These are phyloP conservation scores for Drosophila persimilis DNA, from an alignment of 1,140 invertebrate species.

Conservation along the genomic window DNA sequence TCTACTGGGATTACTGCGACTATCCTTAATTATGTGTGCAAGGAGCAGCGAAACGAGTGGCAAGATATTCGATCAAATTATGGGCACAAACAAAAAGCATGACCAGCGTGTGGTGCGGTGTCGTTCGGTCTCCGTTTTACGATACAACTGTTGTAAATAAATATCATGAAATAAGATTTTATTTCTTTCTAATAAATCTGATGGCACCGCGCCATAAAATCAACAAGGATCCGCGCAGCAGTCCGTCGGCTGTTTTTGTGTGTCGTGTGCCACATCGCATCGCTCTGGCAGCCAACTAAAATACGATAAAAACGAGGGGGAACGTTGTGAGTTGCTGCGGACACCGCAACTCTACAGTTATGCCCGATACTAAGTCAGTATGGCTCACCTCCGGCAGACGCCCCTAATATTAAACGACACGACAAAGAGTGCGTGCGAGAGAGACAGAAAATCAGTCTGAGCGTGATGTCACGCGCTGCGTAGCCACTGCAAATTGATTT, in stretches of 20 bases:
- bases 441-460: too few species aligned
- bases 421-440: too few species aligned
- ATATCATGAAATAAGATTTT: constrained; percentile 72
- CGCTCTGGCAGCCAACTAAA: constrained; percentile 63
- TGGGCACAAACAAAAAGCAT: constrained; percentile 25
- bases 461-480: too few species aligned
- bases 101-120: too few species aligned
- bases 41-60: constrained; percentile 19
- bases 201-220: constrained; percentile 66
- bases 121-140: constrained; percentile 29
- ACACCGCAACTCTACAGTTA: too few species aligned
- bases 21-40: constrained; percentile 20
- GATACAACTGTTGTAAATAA: constrained; percentile 47
- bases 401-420: too few species aligned
- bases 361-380: too few species aligned
- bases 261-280: constrained; percentile 13
- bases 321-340: too few species aligned
- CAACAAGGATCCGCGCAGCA: constrained; percentile 18
- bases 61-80: constrained; percentile 60
- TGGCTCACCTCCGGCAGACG: too few species aligned
- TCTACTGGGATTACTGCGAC: neutral
- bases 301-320: constrained; percentile 56
- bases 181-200: constrained; percentile 74
- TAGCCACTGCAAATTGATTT: too few species aligned
- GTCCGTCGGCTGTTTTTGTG: too few species aligned